Conservation (phyloP, 1,140 invertebrate species). For the Rhyacophila brunnea region DNA sequence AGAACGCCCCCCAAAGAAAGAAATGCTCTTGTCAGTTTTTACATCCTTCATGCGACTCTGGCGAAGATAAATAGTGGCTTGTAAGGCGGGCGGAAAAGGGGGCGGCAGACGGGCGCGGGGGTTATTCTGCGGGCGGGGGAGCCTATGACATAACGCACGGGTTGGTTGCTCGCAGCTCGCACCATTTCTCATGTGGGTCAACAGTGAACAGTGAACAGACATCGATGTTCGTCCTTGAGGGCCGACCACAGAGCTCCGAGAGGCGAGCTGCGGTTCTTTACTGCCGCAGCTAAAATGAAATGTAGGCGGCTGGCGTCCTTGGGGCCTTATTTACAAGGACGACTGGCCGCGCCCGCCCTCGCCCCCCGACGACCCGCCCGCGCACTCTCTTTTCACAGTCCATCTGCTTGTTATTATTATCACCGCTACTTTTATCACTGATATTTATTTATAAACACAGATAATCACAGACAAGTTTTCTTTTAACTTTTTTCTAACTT, state of each 20-base stretch:
- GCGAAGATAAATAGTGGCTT: slow-evolving; percentile 27
- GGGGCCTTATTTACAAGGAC: not conserved
- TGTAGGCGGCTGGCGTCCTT: slow-evolving; percentile 11
- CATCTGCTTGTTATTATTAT: slow-evolving; percentile 6
- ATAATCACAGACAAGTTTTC: too few species aligned
- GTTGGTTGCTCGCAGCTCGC: slow-evolving; percentile 2
- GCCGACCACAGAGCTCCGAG: not conserved
- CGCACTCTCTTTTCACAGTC: not conserved
- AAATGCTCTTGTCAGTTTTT: too few species aligned
- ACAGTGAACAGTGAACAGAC: too few species aligned
- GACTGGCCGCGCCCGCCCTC: not conserved
- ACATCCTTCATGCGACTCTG: not conserved
- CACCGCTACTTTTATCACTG: too few species aligned
- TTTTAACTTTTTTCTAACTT: too few species aligned
- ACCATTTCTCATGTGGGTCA: slow-evolving; percentile 29
- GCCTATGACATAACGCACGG: not conserved
- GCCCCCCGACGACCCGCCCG: slow-evolving; percentile 1
- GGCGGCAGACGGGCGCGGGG: too few species aligned
- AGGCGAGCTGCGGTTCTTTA: not conserved
- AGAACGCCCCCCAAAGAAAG: too few species aligned
- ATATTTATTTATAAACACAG: too few species aligned
- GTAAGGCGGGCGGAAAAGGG: not conserved
- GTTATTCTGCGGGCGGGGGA: not conserved
- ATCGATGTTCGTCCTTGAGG: too few species aligned
- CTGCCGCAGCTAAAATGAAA: not conserved